Conservation (phyloP, 2,113 vertebrate species). For the Phaethornis superciliosus region DNA sequence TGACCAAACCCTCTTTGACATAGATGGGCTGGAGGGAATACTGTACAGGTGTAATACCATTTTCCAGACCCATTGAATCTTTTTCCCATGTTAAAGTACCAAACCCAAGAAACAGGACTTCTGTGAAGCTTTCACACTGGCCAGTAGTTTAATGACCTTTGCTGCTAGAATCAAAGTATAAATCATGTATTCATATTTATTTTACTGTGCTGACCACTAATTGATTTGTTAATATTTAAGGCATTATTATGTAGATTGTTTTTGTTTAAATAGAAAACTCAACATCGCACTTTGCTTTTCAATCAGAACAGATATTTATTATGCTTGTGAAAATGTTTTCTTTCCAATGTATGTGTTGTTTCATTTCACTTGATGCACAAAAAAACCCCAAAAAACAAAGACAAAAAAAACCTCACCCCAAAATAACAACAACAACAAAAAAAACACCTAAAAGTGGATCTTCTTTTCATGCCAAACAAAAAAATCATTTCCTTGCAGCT, state of each 20-base stretch:
- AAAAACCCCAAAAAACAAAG: neutral
- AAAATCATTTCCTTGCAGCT: conserved; percentile 15
- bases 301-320: conserved; percentile 61
- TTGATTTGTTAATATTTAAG: conserved; percentile 69
- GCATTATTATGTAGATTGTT: conserved; percentile 38
- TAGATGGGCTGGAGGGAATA: neutral
- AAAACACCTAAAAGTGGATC: neutral
- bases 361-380: neutral
- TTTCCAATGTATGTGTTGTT: neutral
- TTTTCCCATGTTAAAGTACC: neutral
- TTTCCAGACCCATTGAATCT: neutral
- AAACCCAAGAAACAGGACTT: conserved; percentile 26
- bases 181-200: conserved; percentile 71
- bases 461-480: neutral
- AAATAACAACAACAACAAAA: neutral
- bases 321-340: conserved; percentile 39
- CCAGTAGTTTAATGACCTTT: conserved; percentile 71
- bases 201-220: conserved; percentile 67
- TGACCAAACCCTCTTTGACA: neutral
- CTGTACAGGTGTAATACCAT: neutral
- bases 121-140: conserved; percentile 48
- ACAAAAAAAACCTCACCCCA: neutral
- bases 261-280: conserved; percentile 33
- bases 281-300: conserved; percentile 39
- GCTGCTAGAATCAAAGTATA: conserved; percentile 73